A percentile compares a stretch with the other conserved stretches of the same genome.
Evolutionary conservation across 2,888 invertebrate species (phyloP).

Genomic region (Nebria brevicollis): DNA sequence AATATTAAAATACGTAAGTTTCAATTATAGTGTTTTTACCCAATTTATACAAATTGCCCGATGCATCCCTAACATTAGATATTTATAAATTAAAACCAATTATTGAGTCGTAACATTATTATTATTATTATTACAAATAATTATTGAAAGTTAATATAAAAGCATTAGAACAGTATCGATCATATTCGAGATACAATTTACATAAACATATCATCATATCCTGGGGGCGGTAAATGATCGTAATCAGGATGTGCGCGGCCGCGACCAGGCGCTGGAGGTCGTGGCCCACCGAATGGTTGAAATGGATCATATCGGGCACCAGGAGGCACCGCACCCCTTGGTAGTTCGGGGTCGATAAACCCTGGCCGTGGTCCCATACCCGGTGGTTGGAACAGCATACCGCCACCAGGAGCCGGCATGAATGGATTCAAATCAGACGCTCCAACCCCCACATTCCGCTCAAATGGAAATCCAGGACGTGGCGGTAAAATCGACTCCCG

Average conservation of each 20-base stretch:
- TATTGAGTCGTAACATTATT: neutral
- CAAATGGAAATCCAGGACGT: conserved; percentile 29
- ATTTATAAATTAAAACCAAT: neutral
- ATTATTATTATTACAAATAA: conserved; percentile 11
- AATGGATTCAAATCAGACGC: conserved; percentile 66
- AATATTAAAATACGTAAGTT: conserved; percentile 20
- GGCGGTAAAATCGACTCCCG: neutral
- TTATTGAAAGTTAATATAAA: conserved; percentile 1
- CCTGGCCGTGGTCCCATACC: neutral
- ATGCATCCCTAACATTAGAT: no score
- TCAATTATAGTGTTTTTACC: conserved; percentile 10
- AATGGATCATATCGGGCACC: conserved; percentile 70
- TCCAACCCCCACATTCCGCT: conserved; percentile 59
- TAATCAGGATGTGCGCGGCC: conserved; percentile 55
- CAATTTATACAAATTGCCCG: neutral
- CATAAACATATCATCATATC: conserved; percentile 64
- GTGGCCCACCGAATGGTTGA: conserved; percentile 64
- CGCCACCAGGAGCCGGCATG: conserved; percentile 59
- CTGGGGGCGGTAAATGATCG: conserved; percentile 63
- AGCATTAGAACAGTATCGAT: neutral
- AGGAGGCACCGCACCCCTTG: conserved; percentile 66
- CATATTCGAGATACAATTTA: conserved; percentile 51
- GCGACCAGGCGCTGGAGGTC: conserved; percentile 43
- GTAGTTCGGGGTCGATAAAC: neutral
- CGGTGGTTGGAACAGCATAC: conserved; percentile 67